Evolutionary conservation across 2,797 vertebrate genomes (phyloP).

Genomic region (Myiotriccus ornatus): DNA sequence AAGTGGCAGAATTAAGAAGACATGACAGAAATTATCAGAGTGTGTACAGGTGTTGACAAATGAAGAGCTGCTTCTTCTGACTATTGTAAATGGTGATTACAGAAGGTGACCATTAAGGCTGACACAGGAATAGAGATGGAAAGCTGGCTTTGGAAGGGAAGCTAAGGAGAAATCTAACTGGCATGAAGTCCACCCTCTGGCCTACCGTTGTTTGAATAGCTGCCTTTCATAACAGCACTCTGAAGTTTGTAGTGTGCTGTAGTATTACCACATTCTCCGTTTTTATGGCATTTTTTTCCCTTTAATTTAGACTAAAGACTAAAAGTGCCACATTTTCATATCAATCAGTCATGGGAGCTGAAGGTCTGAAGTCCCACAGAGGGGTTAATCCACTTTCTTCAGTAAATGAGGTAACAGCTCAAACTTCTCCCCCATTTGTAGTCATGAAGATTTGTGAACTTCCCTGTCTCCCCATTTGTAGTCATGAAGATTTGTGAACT

Average conservation of each 20-base stretch:
- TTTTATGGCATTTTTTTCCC: not conserved
- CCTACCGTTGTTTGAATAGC: not conserved
- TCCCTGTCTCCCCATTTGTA: not conserved
- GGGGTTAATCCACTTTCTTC: not conserved
- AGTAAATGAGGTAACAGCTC: not conserved
- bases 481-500: not conserved
- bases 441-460: not conserved
- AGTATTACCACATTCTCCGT: not conserved
- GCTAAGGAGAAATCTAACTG: not conserved
- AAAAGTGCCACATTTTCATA: not conserved
- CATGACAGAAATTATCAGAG: not conserved
- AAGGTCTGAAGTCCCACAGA: not conserved
- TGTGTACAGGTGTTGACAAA: not conserved
- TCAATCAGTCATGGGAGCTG: not conserved
- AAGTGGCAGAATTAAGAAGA: not conserved
- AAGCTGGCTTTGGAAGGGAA: not conserved
- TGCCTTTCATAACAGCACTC: not conserved
- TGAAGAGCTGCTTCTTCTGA: not conserved
- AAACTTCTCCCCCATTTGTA: not conserved
- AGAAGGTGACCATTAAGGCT: not conserved
- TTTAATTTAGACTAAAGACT: not conserved
- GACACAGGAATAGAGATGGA: not conserved
- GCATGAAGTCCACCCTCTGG: not conserved
- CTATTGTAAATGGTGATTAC: not conserved
- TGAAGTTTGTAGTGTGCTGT: not conserved